Percentiles rank a stretch among this genome's conserved stretches.
Conservation (phyloP, 2,113 vertebrate genomes). For the Elgaria multicarinata region DNA sequence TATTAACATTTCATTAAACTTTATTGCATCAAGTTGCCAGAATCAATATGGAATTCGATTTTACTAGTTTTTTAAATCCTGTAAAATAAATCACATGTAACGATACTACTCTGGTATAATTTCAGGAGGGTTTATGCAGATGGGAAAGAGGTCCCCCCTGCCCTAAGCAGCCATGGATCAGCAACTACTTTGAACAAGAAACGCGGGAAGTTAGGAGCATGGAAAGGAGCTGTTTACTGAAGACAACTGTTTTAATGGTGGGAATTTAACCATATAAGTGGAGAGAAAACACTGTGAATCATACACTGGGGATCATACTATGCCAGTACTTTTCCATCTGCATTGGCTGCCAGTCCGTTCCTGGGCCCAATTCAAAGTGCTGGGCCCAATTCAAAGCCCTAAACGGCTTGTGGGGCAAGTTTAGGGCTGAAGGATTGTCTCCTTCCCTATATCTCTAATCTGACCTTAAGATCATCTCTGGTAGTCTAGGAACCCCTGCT, state of each 20-base stretch:
- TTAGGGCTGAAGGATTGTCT: too few relatives aligned
- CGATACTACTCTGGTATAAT: accelerated
- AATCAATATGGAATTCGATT: conserved; percentile 19
- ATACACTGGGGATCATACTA: too few relatives aligned
- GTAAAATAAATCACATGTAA: conserved; percentile 40
- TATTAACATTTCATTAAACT: conserved; percentile 55
- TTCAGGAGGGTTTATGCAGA: background rate
- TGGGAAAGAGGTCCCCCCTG: too few relatives aligned
- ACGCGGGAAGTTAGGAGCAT: too few relatives aligned
- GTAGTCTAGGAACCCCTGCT: too few relatives aligned
- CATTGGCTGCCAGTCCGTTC: too few relatives aligned
- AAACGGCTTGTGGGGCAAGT: too few relatives aligned
- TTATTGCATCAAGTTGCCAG: conserved; percentile 21
- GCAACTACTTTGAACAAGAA: background rate
- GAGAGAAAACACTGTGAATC: background rate
- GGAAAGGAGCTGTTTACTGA: background rate
- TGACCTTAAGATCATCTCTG: too few relatives aligned
- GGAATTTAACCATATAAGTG: background rate
- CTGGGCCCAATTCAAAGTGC: too few relatives aligned
- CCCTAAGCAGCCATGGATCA: background rate
- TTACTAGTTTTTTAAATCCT: conserved; percentile 39
- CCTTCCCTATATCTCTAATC: too few relatives aligned
- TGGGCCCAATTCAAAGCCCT: too few relatives aligned
- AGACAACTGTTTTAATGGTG: background rate
- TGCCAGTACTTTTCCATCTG: too few relatives aligned